These are phyloP conservation scores for Oryzias javanicus DNA, from an alignment of 2,113 vertebrate species.

Conservation along the genomic window DNA sequence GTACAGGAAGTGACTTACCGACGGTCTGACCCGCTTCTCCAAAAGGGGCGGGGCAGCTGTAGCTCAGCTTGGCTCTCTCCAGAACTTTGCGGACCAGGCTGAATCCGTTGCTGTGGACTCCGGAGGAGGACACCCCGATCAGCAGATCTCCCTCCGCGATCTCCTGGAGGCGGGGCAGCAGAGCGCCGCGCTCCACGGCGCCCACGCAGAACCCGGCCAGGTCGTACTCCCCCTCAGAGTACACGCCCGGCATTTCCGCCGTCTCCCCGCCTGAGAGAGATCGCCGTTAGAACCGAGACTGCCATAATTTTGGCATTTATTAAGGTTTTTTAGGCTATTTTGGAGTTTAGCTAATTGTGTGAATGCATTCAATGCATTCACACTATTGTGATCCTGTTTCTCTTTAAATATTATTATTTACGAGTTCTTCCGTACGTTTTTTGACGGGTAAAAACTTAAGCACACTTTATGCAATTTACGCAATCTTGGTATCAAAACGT, in stretches of 20 bases:
- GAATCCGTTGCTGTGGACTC: slow-evolving; percentile 96
- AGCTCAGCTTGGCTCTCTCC: slow-evolving; percentile 76
- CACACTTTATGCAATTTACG: no score
- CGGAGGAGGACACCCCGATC: slow-evolving; percentile 90
- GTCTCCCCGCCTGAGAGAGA: slow-evolving; percentile 87
- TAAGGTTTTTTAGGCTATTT: no score
- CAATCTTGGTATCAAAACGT: no score
- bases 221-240: slow-evolving; percentile 88
- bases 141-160: slow-evolving; percentile 83
- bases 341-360: no score
- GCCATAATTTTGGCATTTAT: no score
- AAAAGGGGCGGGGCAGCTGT: slow-evolving; percentile 79
- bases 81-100: slow-evolving; percentile 92
- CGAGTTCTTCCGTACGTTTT: no score
- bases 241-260: slow-evolving; percentile 94
- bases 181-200: slow-evolving; percentile 83
- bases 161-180: slow-evolving; percentile 84
- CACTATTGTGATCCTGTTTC: no score
- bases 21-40: slow-evolving; percentile 78
- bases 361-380: no score
- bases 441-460: no score
- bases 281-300: no score
- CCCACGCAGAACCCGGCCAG: slow-evolving; percentile 93
- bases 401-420: no score
- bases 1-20: slow-evolving; percentile 70